Evolutionary conservation across 2,113 vertebrate genomes (phyloP).

Genomic region (Cercopithecus mona): DNA sequence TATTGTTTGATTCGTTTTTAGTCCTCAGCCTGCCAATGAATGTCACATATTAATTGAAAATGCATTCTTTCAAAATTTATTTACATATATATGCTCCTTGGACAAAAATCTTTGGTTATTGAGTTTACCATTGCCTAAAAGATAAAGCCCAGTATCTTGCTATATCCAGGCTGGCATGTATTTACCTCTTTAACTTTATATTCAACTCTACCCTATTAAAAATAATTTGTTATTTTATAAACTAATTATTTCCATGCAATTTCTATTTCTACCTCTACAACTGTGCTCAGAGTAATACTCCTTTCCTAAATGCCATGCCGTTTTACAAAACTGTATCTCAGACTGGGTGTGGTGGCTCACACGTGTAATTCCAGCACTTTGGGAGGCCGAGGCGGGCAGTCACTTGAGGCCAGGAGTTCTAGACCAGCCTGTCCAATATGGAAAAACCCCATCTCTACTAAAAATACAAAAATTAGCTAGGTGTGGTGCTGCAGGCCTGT

Average conservation of each 20-base stretch:
- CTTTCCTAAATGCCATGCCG: background rate
- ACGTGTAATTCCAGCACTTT: too few relatives aligned
- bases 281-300: background rate
- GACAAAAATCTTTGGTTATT: background rate
- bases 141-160: background rate
- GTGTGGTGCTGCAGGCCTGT: too few relatives aligned
- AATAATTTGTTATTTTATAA: background rate
- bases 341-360: too few relatives aligned
- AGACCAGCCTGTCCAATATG: too few relatives aligned
- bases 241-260: background rate
- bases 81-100: background rate
- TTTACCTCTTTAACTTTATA: background rate
- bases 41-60: background rate
- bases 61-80: background rate
- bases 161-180: background rate
- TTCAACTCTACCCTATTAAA: background rate
- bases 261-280: background rate
- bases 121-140: background rate
- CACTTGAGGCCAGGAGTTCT: too few relatives aligned
- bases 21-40: background rate
- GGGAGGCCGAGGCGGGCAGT: too few relatives aligned
- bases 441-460: too few relatives aligned
- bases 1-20: background rate
- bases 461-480: too few relatives aligned
- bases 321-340: background rate